phyloP scores from a whole-genome alignment of 2,113 vertebrate species.

The Zapus hudsonius region DNA sequence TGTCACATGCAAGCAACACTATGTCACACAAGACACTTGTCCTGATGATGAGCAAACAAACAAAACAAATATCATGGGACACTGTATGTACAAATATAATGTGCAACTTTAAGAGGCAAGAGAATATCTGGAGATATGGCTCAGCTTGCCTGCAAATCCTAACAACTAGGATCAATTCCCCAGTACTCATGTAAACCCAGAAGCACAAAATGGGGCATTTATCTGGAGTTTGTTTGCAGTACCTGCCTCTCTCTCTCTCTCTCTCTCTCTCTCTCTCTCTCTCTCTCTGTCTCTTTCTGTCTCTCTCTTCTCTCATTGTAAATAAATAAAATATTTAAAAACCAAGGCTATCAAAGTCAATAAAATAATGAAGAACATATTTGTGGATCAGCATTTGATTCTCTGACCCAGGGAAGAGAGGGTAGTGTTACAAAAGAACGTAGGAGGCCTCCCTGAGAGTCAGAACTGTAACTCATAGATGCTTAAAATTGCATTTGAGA shows the following conservation, averaged over 20 bases:
- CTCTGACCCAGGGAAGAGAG: background rate
- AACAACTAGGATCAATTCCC: too few relatives aligned
- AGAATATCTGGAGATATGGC: too few relatives aligned
- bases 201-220: too few relatives aligned
- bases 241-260: too few relatives aligned
- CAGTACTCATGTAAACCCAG: too few relatives aligned
- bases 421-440: background rate
- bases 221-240: too few relatives aligned
- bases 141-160: background rate
- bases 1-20: background rate
- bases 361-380: background rate
- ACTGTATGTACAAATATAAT: background rate
- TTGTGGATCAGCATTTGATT: background rate
- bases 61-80: too few relatives aligned
- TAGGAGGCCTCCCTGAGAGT: fast-evolving
- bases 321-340: background rate
- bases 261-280: too few relatives aligned
- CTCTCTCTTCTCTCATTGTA: too few relatives aligned
- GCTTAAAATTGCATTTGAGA: too few relatives aligned
- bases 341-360: background rate
- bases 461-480: background rate
- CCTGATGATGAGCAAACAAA: background rate
- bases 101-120: background rate
- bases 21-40: background rate
- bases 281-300: too few relatives aligned